Evolutionary conservation across 2,888 invertebrate genomes (phyloP), one percentile per base, ranked within the genome.

Genomic region (Napeogenes inachia): DNA sequence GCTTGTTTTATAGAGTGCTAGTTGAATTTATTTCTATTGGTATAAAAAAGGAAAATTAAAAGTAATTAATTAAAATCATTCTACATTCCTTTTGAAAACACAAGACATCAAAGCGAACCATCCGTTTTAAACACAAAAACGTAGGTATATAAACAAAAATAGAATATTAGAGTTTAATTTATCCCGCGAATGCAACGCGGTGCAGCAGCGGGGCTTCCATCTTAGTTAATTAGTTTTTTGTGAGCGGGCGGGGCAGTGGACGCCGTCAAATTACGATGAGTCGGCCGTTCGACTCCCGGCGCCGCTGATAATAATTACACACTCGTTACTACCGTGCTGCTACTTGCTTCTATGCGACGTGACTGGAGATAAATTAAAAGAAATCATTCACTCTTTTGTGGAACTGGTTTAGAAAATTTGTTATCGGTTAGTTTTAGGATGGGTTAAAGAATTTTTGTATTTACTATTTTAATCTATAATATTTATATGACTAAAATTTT

Each of bases 191-290:
- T 65, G 66, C 68, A 59, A 38, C 63, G 46, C 64, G 64, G 12
- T 74, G 73, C 75, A 75, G 79, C 76, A 65, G 66, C 65, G 67
- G 70, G 68, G 78, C 79, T 59, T 82, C 81, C 84, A 83, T 84
- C 84, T 85, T 83, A 82, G 88, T 89, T 89, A 89, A 89, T 89
- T 89, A 89, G 89, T 89, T 89, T 89, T 89, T 89, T 89, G 87
- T 88, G 78, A 73, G 76, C 73, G 81, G 81, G 81, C 83, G 87
- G 87, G 82, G 73, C 82, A 79, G 75, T 81, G 83, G 89, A 88
- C 89, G 89, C 89, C 89, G 87, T 89, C 89, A 89, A 89, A 89
- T 89, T 90, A 90, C 89, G 88, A 89, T 89, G 89, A 90, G 89
- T 90, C 85, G 89, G 87, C 84, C 84, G 85, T 88, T 88, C 84